Conservation (phyloP, 2,797 vertebrate species). For the Ctenochaetus hawaiiensis region DNA sequence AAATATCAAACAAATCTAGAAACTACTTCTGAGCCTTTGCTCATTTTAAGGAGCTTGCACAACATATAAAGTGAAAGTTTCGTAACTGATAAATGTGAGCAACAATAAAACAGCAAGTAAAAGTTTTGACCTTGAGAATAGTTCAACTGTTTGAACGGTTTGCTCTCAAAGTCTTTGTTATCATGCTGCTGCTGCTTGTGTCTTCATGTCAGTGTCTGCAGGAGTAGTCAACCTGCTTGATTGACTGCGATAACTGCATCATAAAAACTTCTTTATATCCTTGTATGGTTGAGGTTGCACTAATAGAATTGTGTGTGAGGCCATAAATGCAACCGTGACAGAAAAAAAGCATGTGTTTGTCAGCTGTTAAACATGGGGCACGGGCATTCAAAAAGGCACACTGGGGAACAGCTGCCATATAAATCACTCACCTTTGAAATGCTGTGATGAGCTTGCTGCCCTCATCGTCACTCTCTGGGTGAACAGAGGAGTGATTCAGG, state of each 20-base stretch:
- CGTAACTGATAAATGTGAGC: constrained; percentile 29
- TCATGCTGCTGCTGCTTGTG: background rate
- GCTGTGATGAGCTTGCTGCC: constrained; percentile 63
- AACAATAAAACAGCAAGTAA: constrained; percentile 37
- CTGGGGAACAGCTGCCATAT: constrained; percentile 82
- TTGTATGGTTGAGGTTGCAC: constrained; percentile 71
- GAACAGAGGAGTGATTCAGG: constrained; percentile 56
- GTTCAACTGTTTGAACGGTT: constrained; percentile 35
- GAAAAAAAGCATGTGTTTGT: constrained; percentile 81
- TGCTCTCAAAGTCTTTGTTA: constrained; percentile 16
- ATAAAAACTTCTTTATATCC: constrained; percentile 75
- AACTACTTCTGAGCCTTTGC: constrained; percentile 49
- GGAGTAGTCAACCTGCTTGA: constrained; percentile 47
- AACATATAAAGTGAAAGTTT: constrained; percentile 11
- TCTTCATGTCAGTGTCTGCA: constrained; percentile 18
- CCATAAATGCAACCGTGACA: constrained; percentile 76
- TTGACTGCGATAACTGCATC: constrained; percentile 70
- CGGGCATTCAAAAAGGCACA: constrained; percentile 66
- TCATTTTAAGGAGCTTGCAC: constrained; percentile 37
- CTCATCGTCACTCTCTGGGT: constrained; percentile 48
- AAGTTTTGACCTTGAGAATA: constrained; percentile 47
- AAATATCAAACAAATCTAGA: constrained; percentile 78
- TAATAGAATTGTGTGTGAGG: constrained; percentile 79
- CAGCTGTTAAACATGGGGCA: constrained; percentile 77
- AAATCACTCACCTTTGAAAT: constrained; percentile 83